Evolutionary conservation across 2,888 invertebrate species (phyloP).

Genomic region (Tenodera sinensis): DNA sequence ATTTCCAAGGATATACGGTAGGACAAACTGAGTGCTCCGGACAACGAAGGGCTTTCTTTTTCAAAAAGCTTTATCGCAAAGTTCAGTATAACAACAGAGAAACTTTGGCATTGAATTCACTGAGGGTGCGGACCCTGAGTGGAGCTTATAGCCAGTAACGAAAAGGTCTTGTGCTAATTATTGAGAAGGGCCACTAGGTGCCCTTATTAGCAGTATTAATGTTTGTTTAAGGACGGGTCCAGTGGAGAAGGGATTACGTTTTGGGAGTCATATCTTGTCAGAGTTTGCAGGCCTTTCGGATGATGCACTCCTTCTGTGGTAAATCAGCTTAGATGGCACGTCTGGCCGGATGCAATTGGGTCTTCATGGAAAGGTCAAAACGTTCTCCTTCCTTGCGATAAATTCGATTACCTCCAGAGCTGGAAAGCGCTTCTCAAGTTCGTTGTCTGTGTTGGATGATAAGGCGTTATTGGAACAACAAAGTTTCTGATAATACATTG

Average conservation of each 20-base stretch:
- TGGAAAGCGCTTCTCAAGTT: background rate
- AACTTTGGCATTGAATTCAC: background rate
- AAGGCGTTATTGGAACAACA: background rate
- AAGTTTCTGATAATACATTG: background rate
- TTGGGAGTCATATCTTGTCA: background rate
- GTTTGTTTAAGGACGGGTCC: background rate
- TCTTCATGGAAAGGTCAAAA: background rate
- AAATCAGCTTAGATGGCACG: background rate
- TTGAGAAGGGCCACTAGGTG: background rate
- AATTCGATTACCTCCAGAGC: background rate
- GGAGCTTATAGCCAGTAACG: background rate
- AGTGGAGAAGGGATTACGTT: background rate
- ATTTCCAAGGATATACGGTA: no score
- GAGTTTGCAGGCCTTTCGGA: background rate
- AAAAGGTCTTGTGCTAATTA: background rate
- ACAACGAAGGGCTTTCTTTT: no score
- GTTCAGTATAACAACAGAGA: no score
- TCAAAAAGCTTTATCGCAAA: no score
- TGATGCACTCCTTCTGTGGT: background rate
- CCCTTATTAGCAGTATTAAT: background rate
- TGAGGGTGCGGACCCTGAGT: background rate
- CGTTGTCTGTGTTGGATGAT: background rate
- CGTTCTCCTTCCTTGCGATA: background rate
- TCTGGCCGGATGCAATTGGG: background rate
- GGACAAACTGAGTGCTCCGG: no score